A percentile compares a stretch with the other conserved stretches of the same genome.
Evolutionary conservation across 2,888 invertebrate genomes (phyloP).

Genomic region (Acanthosepion esculentum): DNA sequence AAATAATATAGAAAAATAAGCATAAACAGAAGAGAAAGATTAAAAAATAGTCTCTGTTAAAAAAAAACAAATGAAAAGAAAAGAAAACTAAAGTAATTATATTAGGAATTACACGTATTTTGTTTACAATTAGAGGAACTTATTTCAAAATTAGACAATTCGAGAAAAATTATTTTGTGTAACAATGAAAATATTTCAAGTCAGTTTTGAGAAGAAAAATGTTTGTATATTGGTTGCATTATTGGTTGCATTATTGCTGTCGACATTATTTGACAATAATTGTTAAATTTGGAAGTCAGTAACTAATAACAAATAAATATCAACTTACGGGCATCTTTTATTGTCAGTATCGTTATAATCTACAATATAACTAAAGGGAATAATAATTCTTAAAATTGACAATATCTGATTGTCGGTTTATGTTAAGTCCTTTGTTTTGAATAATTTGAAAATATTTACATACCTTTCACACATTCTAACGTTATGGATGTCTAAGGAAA

Average conservation of each 20-base stretch:
- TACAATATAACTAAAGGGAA: background rate
- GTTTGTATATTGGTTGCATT: too few relatives aligned
- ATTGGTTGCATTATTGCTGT: background rate
- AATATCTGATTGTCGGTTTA: background rate
- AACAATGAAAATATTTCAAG: too few relatives aligned
- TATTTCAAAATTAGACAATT: too few relatives aligned
- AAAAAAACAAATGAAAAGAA: too few relatives aligned
- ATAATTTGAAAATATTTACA: background rate
- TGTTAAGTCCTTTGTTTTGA: background rate
- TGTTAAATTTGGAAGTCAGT: background rate
- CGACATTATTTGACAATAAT: background rate
- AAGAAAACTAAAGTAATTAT: too few relatives aligned
- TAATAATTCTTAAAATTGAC: background rate
- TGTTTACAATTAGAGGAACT: too few relatives aligned
- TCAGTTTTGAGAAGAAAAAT: too few relatives aligned
- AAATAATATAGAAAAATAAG: too few relatives aligned
- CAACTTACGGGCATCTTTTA: background rate
- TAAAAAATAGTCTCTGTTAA: too few relatives aligned
- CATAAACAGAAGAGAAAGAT: too few relatives aligned
- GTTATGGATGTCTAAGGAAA: background rate
- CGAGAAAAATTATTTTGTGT: too few relatives aligned
- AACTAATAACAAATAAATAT: background rate
- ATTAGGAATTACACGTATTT: too few relatives aligned
- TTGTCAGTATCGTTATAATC: background rate
- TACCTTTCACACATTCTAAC: background rate